These are phyloP conservation scores for Sinopyrophorus schimmeli DNA, from an alignment of 2,888 invertebrate species.

Conservation along the genomic window DNA sequence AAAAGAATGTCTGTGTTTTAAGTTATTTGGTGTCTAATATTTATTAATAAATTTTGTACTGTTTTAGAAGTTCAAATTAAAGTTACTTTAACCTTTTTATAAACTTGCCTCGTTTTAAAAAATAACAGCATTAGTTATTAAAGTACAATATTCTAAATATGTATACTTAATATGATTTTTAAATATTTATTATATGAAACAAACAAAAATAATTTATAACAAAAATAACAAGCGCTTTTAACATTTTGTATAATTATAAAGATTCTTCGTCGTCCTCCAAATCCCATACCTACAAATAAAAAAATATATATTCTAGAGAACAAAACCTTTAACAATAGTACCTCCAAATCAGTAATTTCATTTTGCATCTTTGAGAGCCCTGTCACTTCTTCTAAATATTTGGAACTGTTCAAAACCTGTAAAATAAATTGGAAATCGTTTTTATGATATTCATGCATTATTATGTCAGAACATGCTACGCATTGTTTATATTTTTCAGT, in stretches of 20 bases:
- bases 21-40: no score
- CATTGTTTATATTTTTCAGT: constrained; percentile 87
- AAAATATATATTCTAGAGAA: constrained; percentile 8
- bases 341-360: constrained; percentile 35
- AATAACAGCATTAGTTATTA: no score
- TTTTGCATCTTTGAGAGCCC: constrained; percentile 71
- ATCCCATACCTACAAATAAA: constrained; percentile 30
- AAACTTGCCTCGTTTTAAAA: no score
- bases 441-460: constrained; percentile 57
- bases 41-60: no score
- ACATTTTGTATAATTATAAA: constrained; percentile 13
- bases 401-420: constrained; percentile 78
- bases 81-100: no score
- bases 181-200: no score
- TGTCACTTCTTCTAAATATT: constrained; percentile 82
- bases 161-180: no score
- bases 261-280: constrained; percentile 26
- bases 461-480: constrained; percentile 82
- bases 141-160: no score
- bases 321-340: constrained; percentile 4
- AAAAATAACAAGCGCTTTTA: not conserved
- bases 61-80: no score
- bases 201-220: no score
- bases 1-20: no score
- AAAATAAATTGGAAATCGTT: constrained; percentile 74